Evolutionary conservation across 2,888 invertebrate species (phyloP).

Genomic region (Bombylius major): DNA sequence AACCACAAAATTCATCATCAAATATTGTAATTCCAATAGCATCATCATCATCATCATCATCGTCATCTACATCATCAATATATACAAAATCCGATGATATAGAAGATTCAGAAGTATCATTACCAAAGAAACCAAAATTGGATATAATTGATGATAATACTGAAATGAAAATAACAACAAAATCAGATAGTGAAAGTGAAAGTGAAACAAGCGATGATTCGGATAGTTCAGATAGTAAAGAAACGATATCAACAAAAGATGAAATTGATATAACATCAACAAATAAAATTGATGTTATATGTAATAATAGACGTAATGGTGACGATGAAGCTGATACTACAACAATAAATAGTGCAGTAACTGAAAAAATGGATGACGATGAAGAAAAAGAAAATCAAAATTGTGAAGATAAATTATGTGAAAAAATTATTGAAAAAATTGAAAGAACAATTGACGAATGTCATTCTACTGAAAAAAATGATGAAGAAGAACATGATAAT

Average conservation of each 20-base stretch:
- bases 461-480: too few species aligned
- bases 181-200: slow-evolving; percentile 19
- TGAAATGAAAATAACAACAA: not conserved
- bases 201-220: slow-evolving; percentile 25
- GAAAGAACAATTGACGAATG: too few species aligned
- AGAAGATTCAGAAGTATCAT: slow-evolving; percentile 24
- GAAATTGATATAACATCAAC: not conserved
- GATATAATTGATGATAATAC: slow-evolving; percentile 15
- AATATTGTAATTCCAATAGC: not conserved
- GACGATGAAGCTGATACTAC: not conserved
- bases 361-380: not conserved
- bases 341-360: not conserved
- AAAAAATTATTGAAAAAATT: too few species aligned
- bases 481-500: too few species aligned
- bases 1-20: slow-evolving; percentile 16
- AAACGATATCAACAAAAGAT: not conserved
- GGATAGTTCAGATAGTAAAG: slow-evolving; percentile 8
- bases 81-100: not conserved
- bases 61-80: not conserved
- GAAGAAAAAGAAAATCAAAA: not conserved
- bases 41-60: slow-evolving; percentile 1
- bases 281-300: not conserved
- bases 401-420: too few species aligned
- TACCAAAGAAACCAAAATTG: slow-evolving; percentile 36
- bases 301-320: too few species aligned